Evolutionary conservation across 2,113 vertebrate genomes (phyloP).

Genomic region (Theristicus caerulescens): DNA sequence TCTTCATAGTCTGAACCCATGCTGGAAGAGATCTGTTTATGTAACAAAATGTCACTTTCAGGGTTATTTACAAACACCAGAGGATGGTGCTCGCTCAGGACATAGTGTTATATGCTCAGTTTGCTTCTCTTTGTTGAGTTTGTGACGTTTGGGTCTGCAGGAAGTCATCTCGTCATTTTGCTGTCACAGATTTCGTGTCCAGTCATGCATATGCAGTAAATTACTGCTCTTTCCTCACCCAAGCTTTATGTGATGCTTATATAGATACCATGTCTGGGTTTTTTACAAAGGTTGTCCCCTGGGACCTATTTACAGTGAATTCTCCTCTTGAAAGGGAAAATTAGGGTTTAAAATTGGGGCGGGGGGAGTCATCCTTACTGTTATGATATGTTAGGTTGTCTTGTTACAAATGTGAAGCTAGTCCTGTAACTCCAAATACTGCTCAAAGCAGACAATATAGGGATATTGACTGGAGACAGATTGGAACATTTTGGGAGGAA

Average conservation of each 20-base stretch:
- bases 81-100: neutral
- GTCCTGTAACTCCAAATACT: neutral
- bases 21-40: neutral
- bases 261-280: neutral
- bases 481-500: neutral
- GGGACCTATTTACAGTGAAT: neutral
- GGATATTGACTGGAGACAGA: neutral
- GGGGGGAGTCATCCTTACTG: neutral
- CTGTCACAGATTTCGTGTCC: neutral
- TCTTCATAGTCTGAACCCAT: neutral
- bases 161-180: neutral
- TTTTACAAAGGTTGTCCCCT: neutral
- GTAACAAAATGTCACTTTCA: neutral
- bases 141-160: neutral
- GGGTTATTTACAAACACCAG: neutral
- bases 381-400: neutral
- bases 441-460: neutral
- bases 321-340: neutral
- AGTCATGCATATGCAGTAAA: neutral
- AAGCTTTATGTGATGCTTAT: neutral
- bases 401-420: neutral
- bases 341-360: neutral
- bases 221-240: neutral
- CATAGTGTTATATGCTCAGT: neutral
- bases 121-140: neutral